Conservation (phyloP, 2,797 vertebrate species). For the Acanthiza pusilla region DNA sequence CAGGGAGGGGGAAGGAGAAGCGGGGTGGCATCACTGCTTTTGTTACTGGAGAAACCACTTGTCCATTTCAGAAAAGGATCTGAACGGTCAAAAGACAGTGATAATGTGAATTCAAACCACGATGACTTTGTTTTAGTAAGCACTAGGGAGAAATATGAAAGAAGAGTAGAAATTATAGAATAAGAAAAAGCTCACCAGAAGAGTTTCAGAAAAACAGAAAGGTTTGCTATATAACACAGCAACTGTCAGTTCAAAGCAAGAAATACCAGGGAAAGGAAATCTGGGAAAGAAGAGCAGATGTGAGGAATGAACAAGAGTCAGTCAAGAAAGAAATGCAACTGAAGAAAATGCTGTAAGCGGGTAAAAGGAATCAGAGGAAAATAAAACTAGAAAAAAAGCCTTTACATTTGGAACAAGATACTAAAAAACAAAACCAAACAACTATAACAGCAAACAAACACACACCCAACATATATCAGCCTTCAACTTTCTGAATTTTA, state of each 20-base stretch:
- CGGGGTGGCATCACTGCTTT: background rate
- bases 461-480: background rate
- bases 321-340: background rate
- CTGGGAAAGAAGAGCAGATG: background rate
- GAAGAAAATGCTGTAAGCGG: background rate
- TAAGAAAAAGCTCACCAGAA: background rate
- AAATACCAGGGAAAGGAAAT: background rate
- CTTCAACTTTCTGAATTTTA: background rate
- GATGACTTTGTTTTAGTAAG: background rate
- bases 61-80: background rate
- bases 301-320: background rate
- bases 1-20: background rate
- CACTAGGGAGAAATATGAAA: background rate
- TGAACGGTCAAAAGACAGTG: background rate
- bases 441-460: background rate
- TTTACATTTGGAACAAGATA: background rate
- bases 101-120: background rate
- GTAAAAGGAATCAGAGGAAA: background rate
- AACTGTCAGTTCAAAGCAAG: background rate
- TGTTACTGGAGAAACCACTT: conserved; percentile 3
- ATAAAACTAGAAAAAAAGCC: background rate
- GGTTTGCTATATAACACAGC: background rate
- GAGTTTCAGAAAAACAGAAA: background rate
- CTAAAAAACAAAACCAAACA: background rate
- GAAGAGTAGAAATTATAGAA: background rate